A percentile compares a stretch with the other conserved stretches of the same genome.
These are phyloP conservation scores for Calephelis perditalis DNA, from an alignment of 2,888 invertebrate species.

Conservation along the genomic window DNA sequence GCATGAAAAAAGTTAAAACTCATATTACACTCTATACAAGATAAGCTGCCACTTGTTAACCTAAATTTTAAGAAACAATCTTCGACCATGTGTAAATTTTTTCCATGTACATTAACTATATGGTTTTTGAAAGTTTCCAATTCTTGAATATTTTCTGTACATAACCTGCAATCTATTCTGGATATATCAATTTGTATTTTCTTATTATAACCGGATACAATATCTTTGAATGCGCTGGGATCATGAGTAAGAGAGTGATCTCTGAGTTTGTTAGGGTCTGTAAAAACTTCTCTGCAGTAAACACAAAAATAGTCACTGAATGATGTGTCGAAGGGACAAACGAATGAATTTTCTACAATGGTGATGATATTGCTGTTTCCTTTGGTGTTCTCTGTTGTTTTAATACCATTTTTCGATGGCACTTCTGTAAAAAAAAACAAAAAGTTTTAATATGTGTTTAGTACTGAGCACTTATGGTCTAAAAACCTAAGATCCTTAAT, in stretches of 20 bases:
- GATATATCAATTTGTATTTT: constrained; percentile 48
- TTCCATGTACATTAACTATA: constrained; percentile 40
- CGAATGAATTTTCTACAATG: constrained; percentile 54
- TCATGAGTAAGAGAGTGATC: constrained; percentile 47
- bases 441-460: too few species aligned
- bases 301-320: constrained; percentile 60
- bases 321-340: constrained; percentile 56
- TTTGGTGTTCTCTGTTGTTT: constrained; percentile 26
- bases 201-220: constrained; percentile 37
- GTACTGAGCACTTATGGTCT: too few species aligned
- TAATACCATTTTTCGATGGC: too few species aligned
- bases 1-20: constrained; percentile 53
- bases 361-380: constrained; percentile 43
- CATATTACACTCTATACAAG: constrained; percentile 1
- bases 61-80: constrained; percentile 54
- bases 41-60: constrained; percentile 38
- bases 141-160: constrained; percentile 41
- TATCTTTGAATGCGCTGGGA: constrained; percentile 41
- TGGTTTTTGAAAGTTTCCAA: constrained; percentile 48
- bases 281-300: constrained; percentile 43
- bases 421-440: too few species aligned
- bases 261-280: constrained; percentile 49
- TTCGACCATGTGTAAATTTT: constrained; percentile 33
- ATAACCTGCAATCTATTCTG: constrained; percentile 57
- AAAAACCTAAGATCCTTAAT: too few species aligned